These are phyloP conservation scores for Cirrhinus mrigala DNA, from an alignment of 2,797 vertebrate genomes.

Conservation along the genomic window DNA sequence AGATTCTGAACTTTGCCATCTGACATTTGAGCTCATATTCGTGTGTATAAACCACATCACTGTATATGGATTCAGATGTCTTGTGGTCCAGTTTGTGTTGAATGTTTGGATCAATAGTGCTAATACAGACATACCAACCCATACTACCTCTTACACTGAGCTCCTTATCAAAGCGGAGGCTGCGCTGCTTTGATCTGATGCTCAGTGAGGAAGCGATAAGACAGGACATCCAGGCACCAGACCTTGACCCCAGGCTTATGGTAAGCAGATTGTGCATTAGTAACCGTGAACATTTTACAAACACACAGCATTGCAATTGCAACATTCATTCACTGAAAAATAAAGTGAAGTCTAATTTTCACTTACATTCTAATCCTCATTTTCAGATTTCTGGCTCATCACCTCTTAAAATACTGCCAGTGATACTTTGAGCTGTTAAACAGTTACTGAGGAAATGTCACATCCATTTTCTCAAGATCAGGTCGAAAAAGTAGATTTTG, in stretches of 20 bases:
- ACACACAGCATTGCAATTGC: background rate
- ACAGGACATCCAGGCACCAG: background rate
- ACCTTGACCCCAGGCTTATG: constrained; percentile 13
- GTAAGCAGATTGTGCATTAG: background rate
- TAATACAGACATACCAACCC: constrained; percentile 18
- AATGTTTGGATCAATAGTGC: constrained; percentile 38
- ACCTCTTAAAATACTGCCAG: constrained; percentile 29
- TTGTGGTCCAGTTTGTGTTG: constrained; percentile 6
- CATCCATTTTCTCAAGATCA: constrained; percentile 21
- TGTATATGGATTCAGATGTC: constrained; percentile 36
- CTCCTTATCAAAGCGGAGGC: constrained; percentile 44
- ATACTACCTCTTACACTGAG: constrained; percentile 1
- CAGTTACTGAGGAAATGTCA: constrained; percentile 28
- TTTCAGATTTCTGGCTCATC: constrained; percentile 21
- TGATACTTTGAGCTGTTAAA: background rate
- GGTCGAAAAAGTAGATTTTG: constrained; percentile 28
- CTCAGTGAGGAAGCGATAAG: constrained; percentile 17
- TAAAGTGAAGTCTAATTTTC: background rate
- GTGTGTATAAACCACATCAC: constrained; percentile 8
- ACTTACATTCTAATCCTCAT: background rate
- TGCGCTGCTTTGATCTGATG: constrained; percentile 37
- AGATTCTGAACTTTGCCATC: constrained; percentile 1
- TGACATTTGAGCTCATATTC: constrained; percentile 14
- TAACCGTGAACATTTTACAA: background rate
- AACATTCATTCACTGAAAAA: background rate